phyloP scores from a whole-genome alignment of 2,888 invertebrate genomes.

The Oscheius sp. region DNA sequence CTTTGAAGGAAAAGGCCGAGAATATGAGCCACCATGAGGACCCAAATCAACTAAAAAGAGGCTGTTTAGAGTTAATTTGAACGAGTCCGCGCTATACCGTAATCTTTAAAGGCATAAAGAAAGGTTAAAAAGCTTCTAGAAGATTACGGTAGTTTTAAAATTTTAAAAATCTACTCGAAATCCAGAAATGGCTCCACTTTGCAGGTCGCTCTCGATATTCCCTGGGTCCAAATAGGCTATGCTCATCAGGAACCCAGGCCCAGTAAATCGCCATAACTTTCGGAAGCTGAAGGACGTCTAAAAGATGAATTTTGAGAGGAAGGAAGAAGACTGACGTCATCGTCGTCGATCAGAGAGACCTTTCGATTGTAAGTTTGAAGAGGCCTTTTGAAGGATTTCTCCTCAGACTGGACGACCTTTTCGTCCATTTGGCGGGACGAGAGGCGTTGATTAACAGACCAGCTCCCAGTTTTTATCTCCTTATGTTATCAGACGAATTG shows the following conservation, averaged over 20 bases:
- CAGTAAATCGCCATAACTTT: conserved; percentile 90
- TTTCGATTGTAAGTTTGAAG: conserved; percentile 2
- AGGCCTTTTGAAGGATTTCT: not conserved
- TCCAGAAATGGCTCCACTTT: conserved; percentile 82
- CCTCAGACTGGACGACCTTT: not conserved
- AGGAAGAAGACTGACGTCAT: not conserved
- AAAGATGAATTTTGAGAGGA: conserved; percentile 1
- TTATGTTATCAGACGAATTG: conserved; percentile 3
- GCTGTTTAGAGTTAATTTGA: too few relatives aligned
- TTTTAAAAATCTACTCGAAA: conserved; percentile 76
- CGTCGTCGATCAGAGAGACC: conserved; percentile 17
- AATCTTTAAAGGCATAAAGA: too few relatives aligned
- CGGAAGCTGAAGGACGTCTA: conserved; percentile 75
- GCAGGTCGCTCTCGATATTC: conserved; percentile 88
- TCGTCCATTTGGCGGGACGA: not conserved
- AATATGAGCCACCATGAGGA: conserved; percentile 82
- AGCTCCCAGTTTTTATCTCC: too few relatives aligned
- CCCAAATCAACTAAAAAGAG: conserved; percentile 78
- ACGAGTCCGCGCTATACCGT: too few relatives aligned
- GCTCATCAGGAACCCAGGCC: conserved; percentile 90
- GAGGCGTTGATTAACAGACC: too few relatives aligned
- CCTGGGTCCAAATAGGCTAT: conserved; percentile 91
- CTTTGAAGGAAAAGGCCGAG: conserved; percentile 86
- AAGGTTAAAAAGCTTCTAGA: not conserved
- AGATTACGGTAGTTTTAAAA: not conserved